Evolutionary conservation across 2,113 vertebrate genomes (phyloP), one percentile per base, ranked within the genome.

Genomic region (Oplegnathus fasciatus): DNA sequence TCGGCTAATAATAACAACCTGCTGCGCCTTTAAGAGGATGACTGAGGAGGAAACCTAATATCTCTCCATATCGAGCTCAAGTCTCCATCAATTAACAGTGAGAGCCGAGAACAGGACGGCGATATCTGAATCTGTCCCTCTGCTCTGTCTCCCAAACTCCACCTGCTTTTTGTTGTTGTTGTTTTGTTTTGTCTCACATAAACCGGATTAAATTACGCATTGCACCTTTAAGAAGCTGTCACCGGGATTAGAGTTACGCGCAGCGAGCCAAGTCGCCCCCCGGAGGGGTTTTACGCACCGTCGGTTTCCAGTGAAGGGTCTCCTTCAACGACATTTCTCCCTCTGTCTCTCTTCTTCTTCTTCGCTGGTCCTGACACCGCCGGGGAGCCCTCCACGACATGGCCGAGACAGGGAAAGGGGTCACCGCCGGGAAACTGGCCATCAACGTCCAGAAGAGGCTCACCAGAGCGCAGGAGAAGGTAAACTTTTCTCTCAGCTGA

Each of bases 391-490:
- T 61, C 24, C 76, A 73, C 92, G 93, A 92, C 87, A 99, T 99
- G 98, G 97, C 98, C 76, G 98, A 99, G 94, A 94, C 96, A 85
- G 97, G 97, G 91, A 98, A 99, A 92, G 98, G 97, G 89, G 98
- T 98, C 89, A 97, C 97, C 37, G 97, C 98, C 26, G 98, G 98
- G 80, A 98, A 98, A 80, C 96, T 99, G 87, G 98, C 97, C 40
- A 98, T 95, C 91, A 99, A 97, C 70, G 95, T 99, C 58, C 98
- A 99, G 96, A 99, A 99, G 95, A 97, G 97, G 84, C 96, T 99
- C 62, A 98, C 95, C 46, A 95, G 98, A 17, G 98, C 97, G 14
- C 98, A 99, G 92, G 98, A 99, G 94, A 99, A 99, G 98, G 98
- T 99, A 92, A 44, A 24, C 9, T 15, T 42, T 48, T 26, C 74